These are phyloP conservation scores for Pogona vitticeps DNA, from an alignment of 2,113 vertebrate species.

Conservation along the genomic window DNA sequence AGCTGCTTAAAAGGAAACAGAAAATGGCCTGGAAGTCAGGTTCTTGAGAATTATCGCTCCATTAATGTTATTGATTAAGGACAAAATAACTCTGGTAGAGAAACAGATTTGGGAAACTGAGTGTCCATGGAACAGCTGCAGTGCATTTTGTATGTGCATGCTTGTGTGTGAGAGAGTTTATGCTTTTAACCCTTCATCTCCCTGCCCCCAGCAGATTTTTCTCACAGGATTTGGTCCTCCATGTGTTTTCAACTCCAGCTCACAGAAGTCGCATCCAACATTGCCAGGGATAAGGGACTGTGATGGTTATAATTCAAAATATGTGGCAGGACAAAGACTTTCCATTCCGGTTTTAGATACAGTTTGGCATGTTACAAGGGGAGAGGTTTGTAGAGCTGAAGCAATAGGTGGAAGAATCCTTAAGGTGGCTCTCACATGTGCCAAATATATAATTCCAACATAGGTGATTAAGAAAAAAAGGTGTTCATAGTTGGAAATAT, in stretches of 20 bases:
- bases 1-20: not conserved
- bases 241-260: not conserved
- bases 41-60: not conserved
- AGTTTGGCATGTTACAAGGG: not conserved
- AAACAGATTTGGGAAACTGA: not conserved
- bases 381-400: not conserved
- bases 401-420: not conserved
- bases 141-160: not conserved
- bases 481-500: not conserved
- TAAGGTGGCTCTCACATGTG: not conserved
- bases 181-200: conserved; percentile 3
- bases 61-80: not conserved
- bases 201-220: not conserved
- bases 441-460: not conserved
- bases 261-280: not conserved
- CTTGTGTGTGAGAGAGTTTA: not conserved
- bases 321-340: not conserved
- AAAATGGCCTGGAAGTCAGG: fast-evolving
- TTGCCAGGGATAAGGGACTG: not conserved
- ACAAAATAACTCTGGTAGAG: not conserved
- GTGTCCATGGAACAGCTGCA: not conserved
- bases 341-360: not conserved
- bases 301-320: not conserved
- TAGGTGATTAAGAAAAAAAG: not conserved
- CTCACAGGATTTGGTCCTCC: not conserved